A percentile compares a stretch with the other conserved stretches of the same genome.
These are phyloP conservation scores for Gastracanthus pulcherrimus DNA, from an alignment of 2,888 invertebrate genomes.

Conservation along the genomic window DNA sequence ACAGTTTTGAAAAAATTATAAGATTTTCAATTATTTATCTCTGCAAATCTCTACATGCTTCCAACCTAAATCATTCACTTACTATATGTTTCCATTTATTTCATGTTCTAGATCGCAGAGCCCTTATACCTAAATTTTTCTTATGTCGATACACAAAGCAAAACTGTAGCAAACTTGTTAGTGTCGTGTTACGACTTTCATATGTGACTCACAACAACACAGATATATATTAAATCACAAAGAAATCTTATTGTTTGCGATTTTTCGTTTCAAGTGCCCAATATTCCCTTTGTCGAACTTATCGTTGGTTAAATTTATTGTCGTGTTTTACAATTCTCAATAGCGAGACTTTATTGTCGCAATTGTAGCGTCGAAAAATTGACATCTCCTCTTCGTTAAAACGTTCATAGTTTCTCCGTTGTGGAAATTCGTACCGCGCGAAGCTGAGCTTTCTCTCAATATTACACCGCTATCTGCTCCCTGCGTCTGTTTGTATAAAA, in stretches of 20 bases:
- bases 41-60: slow-evolving; percentile 51
- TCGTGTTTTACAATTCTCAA: slow-evolving; percentile 19
- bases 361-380: not conserved
- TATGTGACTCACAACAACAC: slow-evolving; percentile 7
- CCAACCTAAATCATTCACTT: slow-evolving; percentile 7
- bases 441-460: not conserved
- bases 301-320: slow-evolving; percentile 41
- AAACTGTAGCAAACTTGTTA: slow-evolving; percentile 34
- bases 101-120: slow-evolving; percentile 62
- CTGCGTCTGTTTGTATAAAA: slow-evolving; percentile 53
- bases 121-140: slow-evolving; percentile 37
- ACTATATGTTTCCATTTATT: slow-evolving; percentile 70
- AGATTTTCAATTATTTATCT: not conserved
- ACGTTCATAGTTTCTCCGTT: not conserved
- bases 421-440: not conserved
- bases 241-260: slow-evolving; percentile 22
- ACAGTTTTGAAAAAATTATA: not conserved
- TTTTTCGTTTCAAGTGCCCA: slow-evolving; percentile 6
- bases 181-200: slow-evolving; percentile 13
- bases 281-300: slow-evolving; percentile 29
- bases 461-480: not conserved
- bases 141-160: slow-evolving; percentile 28
- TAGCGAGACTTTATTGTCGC: slow-evolving; percentile 34
- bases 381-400: not conserved
- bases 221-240: slow-evolving; percentile 14